Percentiles rank a stretch among this genome's conserved stretches.
These are phyloP conservation scores for Buceros bicornis DNA, from an alignment of 2,797 vertebrate genomes.

Conservation along the genomic window DNA sequence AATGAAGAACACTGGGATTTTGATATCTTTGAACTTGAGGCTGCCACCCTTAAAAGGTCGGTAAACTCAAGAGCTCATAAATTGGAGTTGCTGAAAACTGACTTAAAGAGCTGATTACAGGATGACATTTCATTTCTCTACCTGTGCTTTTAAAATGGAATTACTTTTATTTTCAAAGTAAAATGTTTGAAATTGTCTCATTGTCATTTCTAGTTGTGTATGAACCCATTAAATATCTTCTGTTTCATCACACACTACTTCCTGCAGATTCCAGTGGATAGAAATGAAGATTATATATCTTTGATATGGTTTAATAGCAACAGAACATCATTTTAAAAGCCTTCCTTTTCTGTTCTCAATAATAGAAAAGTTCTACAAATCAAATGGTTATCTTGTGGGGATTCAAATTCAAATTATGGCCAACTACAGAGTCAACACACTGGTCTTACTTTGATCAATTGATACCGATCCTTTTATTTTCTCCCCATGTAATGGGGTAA, in stretches of 20 bases:
- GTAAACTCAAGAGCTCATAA: conserved; percentile 28
- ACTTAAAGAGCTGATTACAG: background rate
- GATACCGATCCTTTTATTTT: conserved; percentile 31
- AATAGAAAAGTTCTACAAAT: background rate
- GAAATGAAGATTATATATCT: background rate
- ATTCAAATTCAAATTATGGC: background rate
- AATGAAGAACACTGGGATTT: conserved; percentile 96
- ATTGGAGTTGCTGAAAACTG: background rate
- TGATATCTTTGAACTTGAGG: conserved; percentile 93
- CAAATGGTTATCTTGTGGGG: background rate
- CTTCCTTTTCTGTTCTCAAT: background rate
- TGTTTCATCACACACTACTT: background rate
- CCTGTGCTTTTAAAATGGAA: background rate
- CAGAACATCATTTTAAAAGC: background rate
- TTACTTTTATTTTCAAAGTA: conserved; percentile 17
- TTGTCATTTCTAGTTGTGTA: background rate
- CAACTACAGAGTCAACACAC: background rate
- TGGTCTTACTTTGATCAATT: conserved; percentile 4
- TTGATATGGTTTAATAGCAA: background rate
- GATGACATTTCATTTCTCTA: background rate
- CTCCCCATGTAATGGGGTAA: background rate
- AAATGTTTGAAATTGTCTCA: background rate
- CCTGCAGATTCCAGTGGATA: background rate
- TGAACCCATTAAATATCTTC: background rate
- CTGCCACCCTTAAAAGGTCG: conserved; percentile 92